Evolutionary conservation across 64 coral and sea anemone genomes (phyloP).

Genomic region (Trachythela sp.): DNA sequence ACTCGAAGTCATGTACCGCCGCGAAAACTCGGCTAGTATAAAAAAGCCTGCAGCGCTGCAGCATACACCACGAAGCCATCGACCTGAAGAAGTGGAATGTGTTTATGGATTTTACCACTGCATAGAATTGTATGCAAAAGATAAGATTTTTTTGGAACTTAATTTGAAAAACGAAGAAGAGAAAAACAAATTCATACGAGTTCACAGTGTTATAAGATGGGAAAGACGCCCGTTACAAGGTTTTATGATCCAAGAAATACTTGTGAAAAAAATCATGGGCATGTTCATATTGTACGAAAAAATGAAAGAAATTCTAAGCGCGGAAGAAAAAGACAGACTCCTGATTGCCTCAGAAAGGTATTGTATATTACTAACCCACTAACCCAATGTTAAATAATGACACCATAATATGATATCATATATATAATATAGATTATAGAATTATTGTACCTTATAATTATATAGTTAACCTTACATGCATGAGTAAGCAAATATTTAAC

Average conservation of each 20-base stretch:
- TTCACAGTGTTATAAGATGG: background rate
- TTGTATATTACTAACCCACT: too few relatives aligned
- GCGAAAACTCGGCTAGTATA: background rate
- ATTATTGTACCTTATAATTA: too few relatives aligned
- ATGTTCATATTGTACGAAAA: conserved; percentile 30
- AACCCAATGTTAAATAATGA: too few relatives aligned
- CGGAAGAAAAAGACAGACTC: too few relatives aligned
- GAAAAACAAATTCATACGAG: background rate
- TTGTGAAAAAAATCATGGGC: conserved; percentile 10
- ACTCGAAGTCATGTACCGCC: conserved; percentile 51
- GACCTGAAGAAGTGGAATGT: background rate
- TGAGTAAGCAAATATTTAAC: too few relatives aligned
- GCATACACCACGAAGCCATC: too few relatives aligned
- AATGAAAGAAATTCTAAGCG: background rate
- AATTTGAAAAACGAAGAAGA: conserved; percentile 7
- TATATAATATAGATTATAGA: too few relatives aligned
- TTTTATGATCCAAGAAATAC: background rate
- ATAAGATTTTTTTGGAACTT: too few relatives aligned
- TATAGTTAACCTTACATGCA: too few relatives aligned
- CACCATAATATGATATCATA: too few relatives aligned
- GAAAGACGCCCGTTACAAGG: background rate
- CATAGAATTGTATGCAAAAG: conserved; percentile 10
- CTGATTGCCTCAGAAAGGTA: conserved; percentile 10
- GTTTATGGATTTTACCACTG: background rate
- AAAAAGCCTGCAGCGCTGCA: too few relatives aligned